Evolutionary conservation across 1,140 invertebrate species (phyloP), one percentile per base, ranked within the genome.

Genomic region (Pissodes strobi): DNA sequence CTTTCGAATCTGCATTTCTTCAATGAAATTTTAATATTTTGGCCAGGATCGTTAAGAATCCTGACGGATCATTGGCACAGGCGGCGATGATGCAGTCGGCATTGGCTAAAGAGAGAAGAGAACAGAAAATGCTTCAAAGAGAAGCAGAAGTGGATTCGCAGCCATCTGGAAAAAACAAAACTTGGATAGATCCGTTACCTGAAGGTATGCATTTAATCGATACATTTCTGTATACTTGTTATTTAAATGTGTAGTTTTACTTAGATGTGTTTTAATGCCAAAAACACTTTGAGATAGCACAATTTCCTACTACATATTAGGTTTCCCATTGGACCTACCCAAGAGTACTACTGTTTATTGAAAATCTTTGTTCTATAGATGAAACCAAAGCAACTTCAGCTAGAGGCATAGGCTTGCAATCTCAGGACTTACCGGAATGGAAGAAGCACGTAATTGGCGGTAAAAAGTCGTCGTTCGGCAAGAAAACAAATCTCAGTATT

Each of bases 31-130:
- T n/a, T n/a, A n/a, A n/a, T n/a, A n/a, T n/a, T n/a, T n/a, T n/a
- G n/a, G n/a, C 25, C 27, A 71, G 98, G 73, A 99, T 99, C 70
- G 96, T 99, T 0, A 99, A 99, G 81, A 99, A 99, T 84, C 98
- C 97, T 8, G 95, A 98, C 82, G 98, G 98, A 0, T 97, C 95
- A 0, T 79, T 99, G 13, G 97, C 97, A 0, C 98, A 93, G 75
- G 95, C 98, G 0, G 98, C 98, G 0, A 98, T 99, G 94, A 99
- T 99, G 97, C 97, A 99, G 78, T 94, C 91, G 45, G 97, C 97
- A 1, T 77, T 99, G 6, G 92, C 97, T 0, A 99, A 99, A 78
- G 97, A 99, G 78, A 81, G 98, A 45, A 81, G 97, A 46, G 95
- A 98, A 78, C 87, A 90, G 73, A 96, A 96, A 81, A 95, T 95